Base-by-base conservation (phyloP, 92 coral and sea anemone genomes). In the Bergia puertoricense region DNA sequence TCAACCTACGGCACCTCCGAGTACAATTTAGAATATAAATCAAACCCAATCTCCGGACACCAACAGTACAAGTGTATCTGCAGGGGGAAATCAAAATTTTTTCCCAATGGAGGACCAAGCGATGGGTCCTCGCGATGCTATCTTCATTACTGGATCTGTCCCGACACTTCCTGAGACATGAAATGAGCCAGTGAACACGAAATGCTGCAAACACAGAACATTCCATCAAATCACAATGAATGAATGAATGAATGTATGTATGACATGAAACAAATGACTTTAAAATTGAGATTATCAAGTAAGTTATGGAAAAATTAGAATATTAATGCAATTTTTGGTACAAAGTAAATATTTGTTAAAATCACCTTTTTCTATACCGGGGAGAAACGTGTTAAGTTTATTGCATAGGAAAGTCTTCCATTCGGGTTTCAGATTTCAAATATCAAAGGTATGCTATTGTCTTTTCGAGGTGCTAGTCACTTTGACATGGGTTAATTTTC, bases 121-220 rank as follows among this genome's bases (percentile, higher is more conserved):
- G 54, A 42, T 42, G 80, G 90, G 62, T 23, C 88, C 71, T 30
- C 92, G 77, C 22, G 51, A 62, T 22, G 80, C 72, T 14, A 22
- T 5, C 81, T 68, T 81, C 43, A 45, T 18, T 20, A 45, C 88
- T 1, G 85, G 88, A 54, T 54, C 30, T 30, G 98, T 44, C 98
- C 96, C 20, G 20, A 84, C 39, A 80, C 57, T 39, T 89, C 91
- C 57, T 90, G 91, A 81, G 46, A 2, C 22, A 42, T 15, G 30
- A 71, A 46, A 54, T 54, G 10, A 54, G 2, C 48, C 23, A 8
- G 44, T 65, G 65, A 0, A 82, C 22, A 30, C 3, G 76, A 18
- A 67, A 45, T 71, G 10, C 22, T 41, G 20, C 10, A n/a, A 16
- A 23, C 6, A 46, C 42, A 36, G 87, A 84, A 71, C 66, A 37